These are phyloP conservation scores for Misgurnus mizolepis DNA, from an alignment of 2,113 vertebrate species.

Conservation along the genomic window DNA sequence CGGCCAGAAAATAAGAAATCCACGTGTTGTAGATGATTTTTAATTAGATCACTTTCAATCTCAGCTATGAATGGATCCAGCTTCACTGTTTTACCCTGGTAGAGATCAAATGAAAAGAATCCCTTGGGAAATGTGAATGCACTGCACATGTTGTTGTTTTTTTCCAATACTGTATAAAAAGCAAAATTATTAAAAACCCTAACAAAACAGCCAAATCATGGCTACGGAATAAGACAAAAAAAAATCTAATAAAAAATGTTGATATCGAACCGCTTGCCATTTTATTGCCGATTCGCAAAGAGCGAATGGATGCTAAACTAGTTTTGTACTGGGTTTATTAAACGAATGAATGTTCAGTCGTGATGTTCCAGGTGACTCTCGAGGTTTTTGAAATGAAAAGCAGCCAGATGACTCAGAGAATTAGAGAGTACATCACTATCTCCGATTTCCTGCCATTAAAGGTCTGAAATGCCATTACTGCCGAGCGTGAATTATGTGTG, in stretches of 20 bases:
- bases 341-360: neutral
- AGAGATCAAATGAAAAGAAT: constrained; percentile 86
- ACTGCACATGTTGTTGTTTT: constrained; percentile 78
- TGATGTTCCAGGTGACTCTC: neutral
- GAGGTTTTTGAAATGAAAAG: neutral
- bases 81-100: constrained; percentile 90
- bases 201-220: constrained; percentile 67
- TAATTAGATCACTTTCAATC: constrained; percentile 86
- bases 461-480: constrained; percentile 24
- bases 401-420: constrained; percentile 6
- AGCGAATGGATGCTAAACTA: neutral
- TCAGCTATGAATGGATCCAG: constrained; percentile 85
- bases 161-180: constrained; percentile 94
- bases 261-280: constrained; percentile 56
- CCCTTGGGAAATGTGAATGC: constrained; percentile 97
- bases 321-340: constrained; percentile 17
- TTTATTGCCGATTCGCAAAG: neutral
- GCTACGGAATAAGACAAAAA: constrained; percentile 64
- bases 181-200: constrained; percentile 84
- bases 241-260: constrained; percentile 58
- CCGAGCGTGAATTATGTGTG: constrained; percentile 14
- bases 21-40: constrained; percentile 89
- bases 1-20: constrained; percentile 55
- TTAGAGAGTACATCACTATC: constrained; percentile 17
- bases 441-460: constrained; percentile 31